phyloP scores from a whole-genome alignment of 2,797 vertebrate genomes.

The Adelosebastes latens region DNA sequence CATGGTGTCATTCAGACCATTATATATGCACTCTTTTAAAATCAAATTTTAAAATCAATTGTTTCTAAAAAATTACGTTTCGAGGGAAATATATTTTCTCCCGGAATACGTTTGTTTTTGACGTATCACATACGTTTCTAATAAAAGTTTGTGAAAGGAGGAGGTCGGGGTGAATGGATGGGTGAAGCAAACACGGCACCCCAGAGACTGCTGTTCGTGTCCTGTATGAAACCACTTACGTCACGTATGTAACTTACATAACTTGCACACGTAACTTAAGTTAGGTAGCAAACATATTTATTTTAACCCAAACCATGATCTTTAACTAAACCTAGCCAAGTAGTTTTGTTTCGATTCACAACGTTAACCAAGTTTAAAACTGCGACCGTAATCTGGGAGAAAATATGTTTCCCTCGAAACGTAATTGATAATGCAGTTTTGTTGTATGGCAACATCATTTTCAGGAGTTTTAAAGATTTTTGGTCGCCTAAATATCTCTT shows the following conservation, averaged over 20 bases:
- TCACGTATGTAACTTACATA: no score
- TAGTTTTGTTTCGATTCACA: background rate
- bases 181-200: background rate
- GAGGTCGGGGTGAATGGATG: background rate
- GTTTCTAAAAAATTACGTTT: no score
- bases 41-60: no score
- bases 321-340: background rate
- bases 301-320: background rate
- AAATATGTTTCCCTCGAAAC: background rate
- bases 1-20: background rate
- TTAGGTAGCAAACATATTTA: background rate
- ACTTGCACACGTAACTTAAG: background rate
- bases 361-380: no score
- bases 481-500: no score
- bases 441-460: background rate
- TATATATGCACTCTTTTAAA: background rate
- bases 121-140: no score
- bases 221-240: background rate
- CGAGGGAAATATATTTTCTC: no score
- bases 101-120: no score
- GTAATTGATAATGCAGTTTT: background rate
- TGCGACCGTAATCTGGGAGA: no score
- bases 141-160: background rate
- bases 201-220: background rate
- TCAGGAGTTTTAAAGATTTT: no score